Base-by-base conservation (phyloP, 2,797 vertebrate genomes). In the Adrianichthys oophorus region DNA sequence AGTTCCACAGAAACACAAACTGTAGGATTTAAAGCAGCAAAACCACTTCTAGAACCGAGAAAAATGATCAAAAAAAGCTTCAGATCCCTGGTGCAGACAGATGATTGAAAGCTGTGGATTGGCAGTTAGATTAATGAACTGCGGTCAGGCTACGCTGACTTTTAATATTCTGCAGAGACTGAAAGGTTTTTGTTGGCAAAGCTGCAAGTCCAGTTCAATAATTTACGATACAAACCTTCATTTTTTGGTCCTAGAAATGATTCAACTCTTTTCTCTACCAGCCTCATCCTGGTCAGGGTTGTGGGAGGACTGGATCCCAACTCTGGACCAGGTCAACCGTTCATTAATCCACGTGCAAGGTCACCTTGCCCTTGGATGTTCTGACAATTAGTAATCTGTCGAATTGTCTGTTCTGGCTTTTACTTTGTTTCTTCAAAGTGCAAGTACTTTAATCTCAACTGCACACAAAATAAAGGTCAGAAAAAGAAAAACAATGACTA, bases 211-310 rank as follows among this genome's bases (percentile, higher is more conserved):
- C 8, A 15, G 62, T 42, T 54, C 58, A 42, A 61, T 76, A 78
- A 86, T 81, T 85, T 73, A 79, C 80, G 68, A 74, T 78, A 64
- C 71, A 58, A 78, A 78, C 71, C 45, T 55, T 75, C 65, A 72
- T 56, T 61, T 63, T 61, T 59, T 5, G 52, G 53, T 75, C 53
- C 54, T 21, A 7, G 48, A 68, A 54, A 56, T 77, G 32, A 37
- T 37, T 37, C 32, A 26, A 26, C 26, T 2, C 1, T 12, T 37
- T 37, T 37, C 32, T 37, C 32, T 13, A 37, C 32, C 32, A 37
- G 32, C 32, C 32, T 37, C 10, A 37, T 37, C 32, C 32, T 32
- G 32, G 32, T 37, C 32, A 12, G 32, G 32, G 10, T 37, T 37
- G 3, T 37, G 32, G 32, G 8, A 37, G 32, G 32, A 37, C 32